Evolutionary conservation across 2,888 invertebrate species (phyloP).

Genomic region (Dryococelus australis): DNA sequence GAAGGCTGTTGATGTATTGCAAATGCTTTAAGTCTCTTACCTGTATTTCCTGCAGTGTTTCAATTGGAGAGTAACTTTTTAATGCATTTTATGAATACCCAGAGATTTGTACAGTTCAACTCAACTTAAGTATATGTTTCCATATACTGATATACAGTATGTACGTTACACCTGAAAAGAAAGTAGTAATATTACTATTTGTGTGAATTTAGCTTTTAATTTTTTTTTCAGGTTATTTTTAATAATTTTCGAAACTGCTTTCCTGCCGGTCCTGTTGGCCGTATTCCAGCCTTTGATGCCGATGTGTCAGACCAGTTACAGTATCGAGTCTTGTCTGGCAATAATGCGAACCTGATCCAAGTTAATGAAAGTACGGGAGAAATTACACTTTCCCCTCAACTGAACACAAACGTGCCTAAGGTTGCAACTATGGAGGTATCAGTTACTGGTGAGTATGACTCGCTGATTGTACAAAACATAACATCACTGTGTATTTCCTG

Average conservation of each 20-base stretch:
- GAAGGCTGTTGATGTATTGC: too few species aligned
- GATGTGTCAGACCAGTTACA: slow-evolving; percentile 88
- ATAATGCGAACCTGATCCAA: slow-evolving; percentile 88
- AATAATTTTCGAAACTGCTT: slow-evolving; percentile 95
- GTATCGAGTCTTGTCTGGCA: slow-evolving; percentile 87
- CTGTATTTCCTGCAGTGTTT: too few species aligned
- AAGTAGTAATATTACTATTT: too few species aligned
- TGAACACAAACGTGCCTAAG: slow-evolving; percentile 95
- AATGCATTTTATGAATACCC: too few species aligned
- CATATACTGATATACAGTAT: too few species aligned
- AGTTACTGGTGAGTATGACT: slow-evolving; percentile 71
- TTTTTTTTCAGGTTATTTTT: slow-evolving; percentile 78
- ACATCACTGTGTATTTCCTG: not conserved
- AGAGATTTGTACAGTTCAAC: too few species aligned
- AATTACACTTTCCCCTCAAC: slow-evolving; percentile 86
- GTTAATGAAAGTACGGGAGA: slow-evolving; percentile 85
- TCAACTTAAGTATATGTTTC: too few species aligned
- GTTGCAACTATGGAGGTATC: slow-evolving; percentile 93
- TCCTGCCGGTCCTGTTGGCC: slow-evolving; percentile 89
- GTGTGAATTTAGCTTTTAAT: not conserved
- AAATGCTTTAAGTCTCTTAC: too few species aligned
- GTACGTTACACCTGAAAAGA: too few species aligned
- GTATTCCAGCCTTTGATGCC: slow-evolving; percentile 92
- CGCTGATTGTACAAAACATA: not conserved
- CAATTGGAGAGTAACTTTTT: too few species aligned